Conservation (phyloP, 2,113 vertebrate species). For the Pterophyllum scalare region DNA sequence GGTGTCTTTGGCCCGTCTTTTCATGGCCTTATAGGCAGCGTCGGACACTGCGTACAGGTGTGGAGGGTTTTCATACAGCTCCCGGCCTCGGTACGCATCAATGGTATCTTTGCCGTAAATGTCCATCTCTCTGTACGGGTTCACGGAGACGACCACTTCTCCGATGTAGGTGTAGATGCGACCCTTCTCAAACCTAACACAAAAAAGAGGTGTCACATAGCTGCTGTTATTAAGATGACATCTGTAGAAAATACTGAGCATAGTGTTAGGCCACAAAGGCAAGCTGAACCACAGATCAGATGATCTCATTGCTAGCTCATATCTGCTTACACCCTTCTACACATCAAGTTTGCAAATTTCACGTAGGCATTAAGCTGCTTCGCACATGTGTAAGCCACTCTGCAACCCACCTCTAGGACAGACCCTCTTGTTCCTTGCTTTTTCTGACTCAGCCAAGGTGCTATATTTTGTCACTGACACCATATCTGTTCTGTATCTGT, state of each 20-base stretch:
- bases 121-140: constrained; percentile 88
- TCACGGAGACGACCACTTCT: constrained; percentile 93
- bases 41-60: constrained; percentile 92
- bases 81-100: constrained; percentile 86
- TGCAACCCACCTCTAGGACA: neutral
- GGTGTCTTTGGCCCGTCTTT: constrained; percentile 90
- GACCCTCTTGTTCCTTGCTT: neutral
- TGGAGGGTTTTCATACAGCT: constrained; percentile 92
- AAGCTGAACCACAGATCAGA: neutral
- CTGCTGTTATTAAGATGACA: neutral
- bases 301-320: neutral
- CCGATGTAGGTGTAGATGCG: constrained; percentile 95
- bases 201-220: neutral
- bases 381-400: neutral
- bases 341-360: neutral
- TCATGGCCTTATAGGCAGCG: constrained; percentile 94
- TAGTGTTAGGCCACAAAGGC: neutral
- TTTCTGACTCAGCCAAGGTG: neutral
- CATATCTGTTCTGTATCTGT: neutral
- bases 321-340: neutral
- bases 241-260: accelerated
- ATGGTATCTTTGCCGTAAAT: constrained; percentile 85
- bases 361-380: neutral
- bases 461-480: neutral
- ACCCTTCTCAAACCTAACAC: constrained; percentile 87